Evolutionary conservation across 1,140 invertebrate species (phyloP), one percentile per base, ranked within the genome.

Genomic region (Drosophila oshimai): DNA sequence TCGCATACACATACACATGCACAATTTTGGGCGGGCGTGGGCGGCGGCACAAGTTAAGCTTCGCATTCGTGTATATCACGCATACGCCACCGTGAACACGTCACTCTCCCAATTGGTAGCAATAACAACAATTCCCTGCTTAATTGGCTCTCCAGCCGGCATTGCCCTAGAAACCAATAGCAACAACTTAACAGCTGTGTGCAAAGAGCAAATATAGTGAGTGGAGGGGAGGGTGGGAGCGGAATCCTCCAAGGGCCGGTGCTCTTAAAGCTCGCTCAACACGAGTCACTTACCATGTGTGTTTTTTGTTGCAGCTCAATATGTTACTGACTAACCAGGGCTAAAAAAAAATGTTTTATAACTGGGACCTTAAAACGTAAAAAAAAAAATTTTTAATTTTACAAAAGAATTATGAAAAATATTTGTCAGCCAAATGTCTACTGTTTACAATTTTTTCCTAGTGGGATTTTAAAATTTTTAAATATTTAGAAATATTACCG

Each of bases 141-240:
- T 42, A 65, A 65, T 39, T 39, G 47, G 9, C 47, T 67, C 64
- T 55, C n/a, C 46, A 50, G 42, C 81, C 81, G 80, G 80, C 67
- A 61, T 75, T 75, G 71, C 60, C 71, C 61, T 57, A 53, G 26
- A 64, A 61, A 33, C 18, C 34, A 50, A 67, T 24, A 65, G 50
- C 60, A 77, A 42, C 50, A 80, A 74, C 62, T 57, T 57, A 79
- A 72, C 80, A 80, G 80, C 80, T 86, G 80, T 61, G 37, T 22
- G 12, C n/a, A 6, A 28, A 72, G 55, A 72, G 22, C 5, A 7
- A 37, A 34, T 36, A 15, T 28, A 42, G 47, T 44, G 15, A 47
- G 12, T 12, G 26, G 28, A 3, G 15, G 5, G 41, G 13, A 28
- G 24, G 24, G n/a, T 22, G 13, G 41, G 29, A 45, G 31, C 13